A percentile compares a stretch with the other conserved stretches of the same genome.
Conservation (phyloP, 2,888 invertebrate genomes). For the Agrotis ipsilon region DNA sequence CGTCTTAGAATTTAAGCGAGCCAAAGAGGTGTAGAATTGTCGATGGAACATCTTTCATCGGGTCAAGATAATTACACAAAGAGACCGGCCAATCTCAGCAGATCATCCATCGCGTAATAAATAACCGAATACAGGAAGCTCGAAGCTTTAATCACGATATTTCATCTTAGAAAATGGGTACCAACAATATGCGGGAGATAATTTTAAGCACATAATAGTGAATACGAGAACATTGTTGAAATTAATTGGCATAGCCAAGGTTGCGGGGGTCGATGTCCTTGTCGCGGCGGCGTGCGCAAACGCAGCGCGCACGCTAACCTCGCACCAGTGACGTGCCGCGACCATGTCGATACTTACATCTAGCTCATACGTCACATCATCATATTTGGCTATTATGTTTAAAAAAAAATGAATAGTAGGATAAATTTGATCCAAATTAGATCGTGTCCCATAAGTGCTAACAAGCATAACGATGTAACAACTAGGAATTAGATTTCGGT, state of each 20-base stretch:
- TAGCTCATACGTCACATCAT: slow-evolving; percentile 28
- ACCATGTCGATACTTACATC: slow-evolving; percentile 37
- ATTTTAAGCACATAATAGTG: slow-evolving; percentile 71
- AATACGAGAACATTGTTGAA: slow-evolving; percentile 80
- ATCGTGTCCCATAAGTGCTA: background rate
- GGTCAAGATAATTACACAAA: slow-evolving; percentile 47
- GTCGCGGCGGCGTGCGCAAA: slow-evolving; percentile 72
- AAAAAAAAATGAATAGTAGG: too few species aligned
- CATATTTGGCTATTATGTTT: background rate
- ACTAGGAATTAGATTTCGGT: background rate
- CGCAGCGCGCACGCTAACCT: slow-evolving; percentile 65
- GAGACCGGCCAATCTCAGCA: slow-evolving; percentile 39
- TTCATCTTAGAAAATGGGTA: slow-evolving; percentile 50
- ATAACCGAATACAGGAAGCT: slow-evolving; percentile 62
- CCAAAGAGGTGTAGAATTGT: slow-evolving; percentile 7
- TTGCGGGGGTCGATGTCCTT: slow-evolving; percentile 85
- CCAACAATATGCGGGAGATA: slow-evolving; percentile 61
- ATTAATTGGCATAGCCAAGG: slow-evolving; percentile 86
- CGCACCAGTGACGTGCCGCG: slow-evolving; percentile 54
- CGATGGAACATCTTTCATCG: slow-evolving; percentile 23
- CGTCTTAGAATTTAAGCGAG: background rate
- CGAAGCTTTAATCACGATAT: slow-evolving; percentile 49
- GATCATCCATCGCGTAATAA: slow-evolving; percentile 44
- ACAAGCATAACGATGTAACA: too few species aligned
- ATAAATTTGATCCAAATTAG: too few species aligned